Base-by-base conservation (phyloP, 2,888 invertebrate species). In the Zele albiditarsus region DNA sequence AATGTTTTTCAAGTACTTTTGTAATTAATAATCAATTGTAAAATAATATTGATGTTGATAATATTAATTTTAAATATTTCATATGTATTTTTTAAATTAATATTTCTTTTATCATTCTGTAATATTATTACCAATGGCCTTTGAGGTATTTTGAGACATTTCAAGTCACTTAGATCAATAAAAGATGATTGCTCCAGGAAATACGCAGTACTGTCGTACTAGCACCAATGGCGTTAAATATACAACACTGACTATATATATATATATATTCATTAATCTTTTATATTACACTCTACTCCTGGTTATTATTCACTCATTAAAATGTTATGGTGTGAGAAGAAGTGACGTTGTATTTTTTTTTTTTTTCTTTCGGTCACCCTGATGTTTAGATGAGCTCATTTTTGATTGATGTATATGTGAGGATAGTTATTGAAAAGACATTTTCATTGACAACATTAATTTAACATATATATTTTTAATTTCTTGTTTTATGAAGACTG, bases 21-120 rank as follows among this genome's bases (percentile, higher is more conserved):
- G 42, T 77, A 66, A 77, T 80, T 8, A 12, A 12, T 12, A 38
- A 38, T 38, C 0, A 38, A 4, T 12, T 38, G n/a, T 12, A 8
- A 8, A 38, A 12, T 12, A 12, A 2, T 8, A 12, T 38, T 38
- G 12, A 8, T 8, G 8, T 38, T 12, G 12, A 38, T 38, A 38
- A 8, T 12, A 12, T 6, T 0, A 8, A 38, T 12, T 12, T 38
- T 12, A 38, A 38, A 38, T 8, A 6, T 38, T 4, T 38, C 10
- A 38, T 12, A 12, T 12, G 12, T 38, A 38, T 38, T 12, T n/a
- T n/a, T n/a, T n/a, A n/a, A n/a, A 38, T 83, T 78, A 76, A 80
- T 82, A 80, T 80, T 82, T 82, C 82, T 82, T 81, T 79, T 80
- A 46, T 16, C 16, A 3, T n/a, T n/a, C 16, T 46, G 3, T 46